Conservation (phyloP, 2,888 invertebrate genomes). For the Cheiracanthium punctorium region DNA sequence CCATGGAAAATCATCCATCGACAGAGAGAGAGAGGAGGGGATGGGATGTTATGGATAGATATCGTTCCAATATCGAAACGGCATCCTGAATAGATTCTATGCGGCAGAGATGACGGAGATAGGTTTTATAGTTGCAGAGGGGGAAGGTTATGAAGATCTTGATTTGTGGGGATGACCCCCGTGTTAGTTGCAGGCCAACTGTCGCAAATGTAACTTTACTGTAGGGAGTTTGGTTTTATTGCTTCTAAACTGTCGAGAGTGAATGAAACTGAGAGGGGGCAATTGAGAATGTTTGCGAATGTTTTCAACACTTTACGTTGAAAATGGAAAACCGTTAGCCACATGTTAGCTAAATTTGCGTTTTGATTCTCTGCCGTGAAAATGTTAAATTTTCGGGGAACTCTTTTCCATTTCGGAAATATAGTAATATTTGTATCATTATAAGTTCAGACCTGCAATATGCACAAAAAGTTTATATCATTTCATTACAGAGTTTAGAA, state of each 20-base stretch:
- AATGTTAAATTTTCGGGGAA: too few relatives aligned
- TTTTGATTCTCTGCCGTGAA: too few relatives aligned
- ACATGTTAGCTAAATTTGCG: not conserved
- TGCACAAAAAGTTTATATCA: too few relatives aligned
- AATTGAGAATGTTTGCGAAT: conserved; percentile 2
- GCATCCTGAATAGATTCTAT: not conserved
- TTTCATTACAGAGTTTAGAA: too few relatives aligned
- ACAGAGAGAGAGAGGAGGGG: too few relatives aligned
- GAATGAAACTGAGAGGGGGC: not conserved
- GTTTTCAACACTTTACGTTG: not conserved
- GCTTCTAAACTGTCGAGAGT: not conserved
- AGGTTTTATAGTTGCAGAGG: conserved; percentile 28
- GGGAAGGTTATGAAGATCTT: conserved; percentile 24
- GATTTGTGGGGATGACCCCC: conserved; percentile 44
- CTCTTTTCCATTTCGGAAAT: too few relatives aligned
- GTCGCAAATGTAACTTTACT: conserved; percentile 27
- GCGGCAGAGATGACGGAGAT: conserved; percentile 25
- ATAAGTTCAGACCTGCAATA: too few relatives aligned
- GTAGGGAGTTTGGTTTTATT: not conserved
- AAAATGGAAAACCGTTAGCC: not conserved
- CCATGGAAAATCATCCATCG: conserved; percentile 41
- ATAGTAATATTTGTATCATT: too few relatives aligned
- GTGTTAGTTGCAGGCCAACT: conserved; percentile 44
- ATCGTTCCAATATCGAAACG: not conserved
- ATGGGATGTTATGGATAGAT: not conserved